A percentile compares a stretch with the other conserved stretches of the same genome.
phyloP scores from a whole-genome alignment of 92 coral and sea anemone genomes.

The Umimayanthus kanabou region DNA sequence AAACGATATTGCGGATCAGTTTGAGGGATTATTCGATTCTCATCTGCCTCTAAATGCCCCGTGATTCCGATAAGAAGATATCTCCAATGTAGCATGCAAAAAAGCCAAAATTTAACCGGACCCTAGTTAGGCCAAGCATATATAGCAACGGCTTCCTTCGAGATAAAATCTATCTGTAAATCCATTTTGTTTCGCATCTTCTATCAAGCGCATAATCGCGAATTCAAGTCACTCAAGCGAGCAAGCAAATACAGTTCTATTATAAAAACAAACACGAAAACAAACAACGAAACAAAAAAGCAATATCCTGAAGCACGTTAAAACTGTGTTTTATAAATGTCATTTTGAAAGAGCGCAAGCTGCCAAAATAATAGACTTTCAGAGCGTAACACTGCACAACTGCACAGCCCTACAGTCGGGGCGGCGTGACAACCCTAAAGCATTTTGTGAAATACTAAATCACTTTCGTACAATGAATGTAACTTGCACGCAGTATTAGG shows the following conservation, averaged over 20 bases:
- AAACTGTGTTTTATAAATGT: not conserved
- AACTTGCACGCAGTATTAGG: constrained; percentile 13
- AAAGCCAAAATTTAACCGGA: not conserved
- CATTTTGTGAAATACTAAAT: constrained; percentile 35
- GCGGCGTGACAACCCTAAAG: constrained; percentile 31
- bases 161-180: constrained; percentile 21
- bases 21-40: constrained; percentile 21
- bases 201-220: not conserved
- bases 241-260: constrained; percentile 10
- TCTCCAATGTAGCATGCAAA: constrained; percentile 18
- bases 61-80: constrained; percentile 19
- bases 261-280: constrained; percentile 15
- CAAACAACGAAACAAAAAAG: not conserved
- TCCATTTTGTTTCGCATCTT: constrained; percentile 31
- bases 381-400: not conserved
- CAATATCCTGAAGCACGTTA: constrained; percentile 20
- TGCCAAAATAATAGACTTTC: not conserved
- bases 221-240: constrained; percentile 24
- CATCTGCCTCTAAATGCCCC: not conserved
- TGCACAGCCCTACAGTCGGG: not conserved
- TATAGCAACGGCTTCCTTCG: constrained; percentile 6
- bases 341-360: not conserved
- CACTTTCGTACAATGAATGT: constrained; percentile 34
- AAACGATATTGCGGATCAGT: not conserved
- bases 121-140: constrained; percentile 2